A percentile compares a stretch with the other conserved stretches of the same genome.
phyloP scores from a whole-genome alignment of 2,113 vertebrate species.

The Xiphophorus couchianus region DNA sequence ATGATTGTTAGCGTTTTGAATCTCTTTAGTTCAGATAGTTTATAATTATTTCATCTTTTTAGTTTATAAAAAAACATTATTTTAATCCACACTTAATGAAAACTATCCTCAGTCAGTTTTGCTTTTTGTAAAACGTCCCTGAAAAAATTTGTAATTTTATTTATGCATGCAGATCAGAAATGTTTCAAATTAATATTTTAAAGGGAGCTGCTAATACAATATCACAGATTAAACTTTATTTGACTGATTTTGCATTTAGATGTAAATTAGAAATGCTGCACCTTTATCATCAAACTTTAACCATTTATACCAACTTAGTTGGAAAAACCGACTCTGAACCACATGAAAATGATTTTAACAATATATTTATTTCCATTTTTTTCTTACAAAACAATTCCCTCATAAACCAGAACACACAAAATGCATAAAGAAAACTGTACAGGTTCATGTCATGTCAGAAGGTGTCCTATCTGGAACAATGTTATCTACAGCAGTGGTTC shows the following conservation, averaged over 20 bases:
- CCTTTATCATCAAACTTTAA: background rate
- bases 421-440: constrained; percentile 82
- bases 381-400: constrained; percentile 81
- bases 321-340: constrained; percentile 8
- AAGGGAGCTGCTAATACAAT: background rate
- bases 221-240: background rate
- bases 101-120: background rate
- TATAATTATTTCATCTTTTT: too few relatives aligned
- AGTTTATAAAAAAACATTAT: too few relatives aligned
- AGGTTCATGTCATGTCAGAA: constrained; percentile 71
- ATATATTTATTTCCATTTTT: constrained; percentile 75
- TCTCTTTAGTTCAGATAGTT: too few relatives aligned
- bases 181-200: background rate
- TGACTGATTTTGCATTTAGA: background rate
- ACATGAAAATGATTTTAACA: constrained; percentile 57
- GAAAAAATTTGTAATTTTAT: background rate
- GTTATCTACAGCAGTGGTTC: constrained; percentile 81
- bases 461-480: constrained; percentile 79
- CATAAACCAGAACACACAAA: constrained; percentile 82
- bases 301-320: too few relatives aligned
- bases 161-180: background rate
- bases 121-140: background rate
- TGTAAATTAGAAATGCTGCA: background rate
- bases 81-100: too few relatives aligned
- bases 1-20: too few relatives aligned